These are phyloP conservation scores for Gambusia affinis DNA, from an alignment of 2,113 vertebrate species.

Conservation along the genomic window DNA sequence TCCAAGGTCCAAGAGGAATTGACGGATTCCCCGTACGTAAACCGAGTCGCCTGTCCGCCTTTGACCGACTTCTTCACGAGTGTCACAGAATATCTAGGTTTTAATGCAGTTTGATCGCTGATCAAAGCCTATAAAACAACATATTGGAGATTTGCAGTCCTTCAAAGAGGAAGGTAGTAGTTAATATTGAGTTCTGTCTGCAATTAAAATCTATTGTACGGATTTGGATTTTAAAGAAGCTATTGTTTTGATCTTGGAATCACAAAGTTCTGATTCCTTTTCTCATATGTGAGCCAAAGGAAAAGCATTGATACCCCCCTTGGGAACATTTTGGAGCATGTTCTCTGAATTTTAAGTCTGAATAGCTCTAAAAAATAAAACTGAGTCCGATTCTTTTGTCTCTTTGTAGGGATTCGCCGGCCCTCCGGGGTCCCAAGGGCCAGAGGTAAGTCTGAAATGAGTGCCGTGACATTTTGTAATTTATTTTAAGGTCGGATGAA, in stretches of 20 bases:
- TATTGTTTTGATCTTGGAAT: not conserved
- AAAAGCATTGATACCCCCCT: no score
- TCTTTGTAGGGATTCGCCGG: conserved; percentile 83
- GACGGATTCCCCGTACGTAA: conserved; percentile 79
- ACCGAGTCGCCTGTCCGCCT: not conserved
- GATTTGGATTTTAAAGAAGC: not conserved
- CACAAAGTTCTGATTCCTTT: no score
- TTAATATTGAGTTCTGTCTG: not conserved
- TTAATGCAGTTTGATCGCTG: not conserved
- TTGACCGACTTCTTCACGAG: no score
- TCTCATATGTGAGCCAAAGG: no score
- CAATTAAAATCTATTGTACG: not conserved
- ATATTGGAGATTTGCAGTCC: not conserved
- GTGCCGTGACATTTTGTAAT: not conserved
- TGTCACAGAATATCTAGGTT: not conserved
- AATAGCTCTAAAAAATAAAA: no score
- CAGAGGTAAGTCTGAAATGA: conserved; percentile 79
- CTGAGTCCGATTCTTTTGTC: conserved; percentile 14
- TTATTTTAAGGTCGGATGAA: not conserved
- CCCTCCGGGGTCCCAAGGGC: conserved; percentile 81
- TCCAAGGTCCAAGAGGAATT: conserved; percentile 78
- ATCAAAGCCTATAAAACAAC: not conserved
- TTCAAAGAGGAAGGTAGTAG: not conserved
- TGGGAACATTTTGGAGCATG: no score
- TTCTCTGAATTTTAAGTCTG: no score